These are phyloP conservation scores for Anthophora plumipes DNA, from an alignment of 2,888 invertebrate genomes.

Conservation along the genomic window DNA sequence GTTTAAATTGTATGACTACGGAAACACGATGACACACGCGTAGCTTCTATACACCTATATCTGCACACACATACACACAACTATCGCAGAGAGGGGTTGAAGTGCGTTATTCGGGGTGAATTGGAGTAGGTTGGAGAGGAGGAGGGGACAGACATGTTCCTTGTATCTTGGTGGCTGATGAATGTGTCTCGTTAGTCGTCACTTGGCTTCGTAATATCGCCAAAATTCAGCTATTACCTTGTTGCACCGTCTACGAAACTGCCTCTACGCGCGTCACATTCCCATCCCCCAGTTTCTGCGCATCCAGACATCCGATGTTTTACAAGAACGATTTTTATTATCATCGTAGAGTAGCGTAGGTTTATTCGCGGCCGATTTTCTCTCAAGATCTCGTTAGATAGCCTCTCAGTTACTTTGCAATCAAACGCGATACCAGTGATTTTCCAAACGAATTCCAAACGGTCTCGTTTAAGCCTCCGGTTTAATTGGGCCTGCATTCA, in stretches of 20 bases:
- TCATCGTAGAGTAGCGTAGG: neutral
- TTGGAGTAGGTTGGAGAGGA: slow-evolving; percentile 65
- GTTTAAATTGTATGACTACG: slow-evolving; percentile 62
- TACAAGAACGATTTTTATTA: slow-evolving; percentile 4
- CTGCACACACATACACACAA: neutral
- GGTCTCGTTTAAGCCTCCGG: neutral
- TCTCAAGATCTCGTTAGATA: slow-evolving; percentile 13
- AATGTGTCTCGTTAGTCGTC: slow-evolving; percentile 77
- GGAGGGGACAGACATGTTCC: slow-evolving; percentile 61
- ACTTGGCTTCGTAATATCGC: slow-evolving; percentile 70
- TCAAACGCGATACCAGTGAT: slow-evolving; percentile 7
- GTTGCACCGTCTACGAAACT: slow-evolving; percentile 55
- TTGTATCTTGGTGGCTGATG: slow-evolving; percentile 72
- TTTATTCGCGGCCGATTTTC: slow-evolving; percentile 15
- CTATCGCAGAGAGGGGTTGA: slow-evolving; percentile 34
- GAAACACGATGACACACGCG: slow-evolving; percentile 18
- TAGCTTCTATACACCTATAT: slow-evolving; percentile 3
- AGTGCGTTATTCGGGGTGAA: slow-evolving; percentile 73
- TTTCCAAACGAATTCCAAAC: neutral
- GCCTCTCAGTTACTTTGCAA: slow-evolving; percentile 31
- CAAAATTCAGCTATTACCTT: slow-evolving; percentile 74
- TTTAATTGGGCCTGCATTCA: neutral
- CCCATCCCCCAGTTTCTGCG: slow-evolving; percentile 27
- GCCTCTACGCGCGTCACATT: too few relatives aligned
- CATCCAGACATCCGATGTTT: slow-evolving; percentile 30